Base-by-base conservation (phyloP, 2,797 vertebrate species). In the Premnoplex brunnescens region DNA sequence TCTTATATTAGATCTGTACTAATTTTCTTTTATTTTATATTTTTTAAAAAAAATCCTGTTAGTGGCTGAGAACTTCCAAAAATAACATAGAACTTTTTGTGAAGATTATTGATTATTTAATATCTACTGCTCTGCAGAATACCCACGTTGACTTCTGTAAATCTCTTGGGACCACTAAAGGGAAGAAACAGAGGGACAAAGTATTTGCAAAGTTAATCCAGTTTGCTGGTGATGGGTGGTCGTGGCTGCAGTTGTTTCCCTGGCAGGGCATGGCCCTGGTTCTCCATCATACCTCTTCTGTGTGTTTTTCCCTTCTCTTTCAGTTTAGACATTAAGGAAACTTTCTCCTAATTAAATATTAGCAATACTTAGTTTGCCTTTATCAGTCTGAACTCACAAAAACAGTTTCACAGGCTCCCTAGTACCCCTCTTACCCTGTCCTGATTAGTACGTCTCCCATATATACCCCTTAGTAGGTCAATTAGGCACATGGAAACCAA, bases 241-340 rank as follows among this genome's bases (percentile, higher is more conserved):
- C 0, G 0, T 41, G 34, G 4, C 32, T 74, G 28, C 9, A 15
- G 32, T n/a, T 21, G 7, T 68, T 77, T 68, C 10, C 12, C 8
- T 69, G 49, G 28, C 48, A 68, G 21, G 68, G 4, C 7, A 1
- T 26, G 28, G 24, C 26, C 28, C 46, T 80, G 12, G 9, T 88
- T 88, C 16, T 91, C 51, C 30, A 15, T n/a, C 36, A 36, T 32
- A 19, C 12, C 12, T 73, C 36, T 22, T 36, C 48, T 43, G 20
- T 58, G 14, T 64, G 30, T 60, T 78, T 67, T 36, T 5, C n/a
- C 9, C 3, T 74, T 69, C 49, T 48, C 9, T 44, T 74, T 72
- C 55, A 39, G 12, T 22, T 55, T 86, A 43, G n/a, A 30, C 79
- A 66, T 32, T 12, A 58, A 22, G 46, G 64, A 62, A 39, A 37